Conservation (phyloP, 2,113 vertebrate species). For the Larimichthys polyactis region DNA sequence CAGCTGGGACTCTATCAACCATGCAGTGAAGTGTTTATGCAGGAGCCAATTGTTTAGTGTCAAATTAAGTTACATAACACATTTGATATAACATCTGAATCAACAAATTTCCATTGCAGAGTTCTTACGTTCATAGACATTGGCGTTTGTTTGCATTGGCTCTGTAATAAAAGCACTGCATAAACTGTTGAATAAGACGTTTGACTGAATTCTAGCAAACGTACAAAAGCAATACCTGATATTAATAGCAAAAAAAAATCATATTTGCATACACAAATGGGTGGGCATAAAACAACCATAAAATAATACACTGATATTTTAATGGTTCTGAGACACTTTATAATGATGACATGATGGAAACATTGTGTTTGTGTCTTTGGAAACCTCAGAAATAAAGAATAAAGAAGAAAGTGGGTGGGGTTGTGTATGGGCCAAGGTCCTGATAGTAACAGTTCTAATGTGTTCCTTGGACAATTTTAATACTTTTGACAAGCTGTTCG, state of each 20-base stretch:
- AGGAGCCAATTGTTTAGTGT: constrained; percentile 31
- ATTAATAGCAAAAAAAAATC: constrained; percentile 42
- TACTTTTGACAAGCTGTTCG: constrained; percentile 3
- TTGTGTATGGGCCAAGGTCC: not conserved
- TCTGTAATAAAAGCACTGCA: constrained; percentile 14
- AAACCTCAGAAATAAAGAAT: constrained; percentile 5
- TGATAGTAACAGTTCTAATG: not conserved
- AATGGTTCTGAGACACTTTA: constrained; percentile 22
- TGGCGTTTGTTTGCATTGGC: constrained; percentile 9
- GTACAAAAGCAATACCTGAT: constrained; percentile 70
- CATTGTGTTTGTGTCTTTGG: constrained; percentile 13
- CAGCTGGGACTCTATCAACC: constrained; percentile 38
- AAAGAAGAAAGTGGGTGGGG: not conserved
- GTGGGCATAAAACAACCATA: constrained; percentile 32
- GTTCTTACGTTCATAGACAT: not conserved
- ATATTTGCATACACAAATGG: constrained; percentile 37
- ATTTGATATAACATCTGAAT: constrained; percentile 15
- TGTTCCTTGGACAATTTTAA: not conserved
- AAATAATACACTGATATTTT: constrained; percentile 44
- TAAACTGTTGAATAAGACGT: not conserved
- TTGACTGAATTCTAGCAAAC: constrained; percentile 34
- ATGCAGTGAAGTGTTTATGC: constrained; percentile 39
- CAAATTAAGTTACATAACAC: constrained; percentile 1
- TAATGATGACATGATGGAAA: constrained; percentile 2
- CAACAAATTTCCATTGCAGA: constrained; percentile 5